These are phyloP conservation scores for Scomberomorus guttatus DNA, from an alignment of 2,797 vertebrate genomes.

Conservation along the genomic window DNA sequence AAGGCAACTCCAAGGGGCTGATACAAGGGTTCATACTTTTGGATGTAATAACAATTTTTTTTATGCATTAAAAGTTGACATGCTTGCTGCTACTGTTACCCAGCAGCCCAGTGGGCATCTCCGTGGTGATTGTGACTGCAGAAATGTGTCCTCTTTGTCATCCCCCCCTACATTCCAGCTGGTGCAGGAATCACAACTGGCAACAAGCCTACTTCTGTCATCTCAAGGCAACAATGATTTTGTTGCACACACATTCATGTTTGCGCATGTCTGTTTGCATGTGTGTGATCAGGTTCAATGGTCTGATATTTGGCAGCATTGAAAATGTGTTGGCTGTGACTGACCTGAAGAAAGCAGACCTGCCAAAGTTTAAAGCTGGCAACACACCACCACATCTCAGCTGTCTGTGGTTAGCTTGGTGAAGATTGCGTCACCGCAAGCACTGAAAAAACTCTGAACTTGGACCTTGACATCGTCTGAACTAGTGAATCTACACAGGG, in stretches of 20 bases:
- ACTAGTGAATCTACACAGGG: not conserved
- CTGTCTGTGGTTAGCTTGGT: slow-evolving; percentile 7
- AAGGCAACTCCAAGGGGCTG: not conserved
- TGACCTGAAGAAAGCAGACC: slow-evolving; percentile 15
- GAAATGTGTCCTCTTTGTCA: not conserved
- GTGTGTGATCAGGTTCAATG: slow-evolving; percentile 15
- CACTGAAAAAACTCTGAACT: slow-evolving; percentile 8
- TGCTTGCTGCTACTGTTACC: not conserved
- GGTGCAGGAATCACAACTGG: slow-evolving; percentile 16
- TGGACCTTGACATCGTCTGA: not conserved
- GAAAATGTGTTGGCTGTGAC: slow-evolving; percentile 40
- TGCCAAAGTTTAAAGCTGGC: slow-evolving; percentile 46
- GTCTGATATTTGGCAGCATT: slow-evolving; percentile 29
- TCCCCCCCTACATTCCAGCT: slow-evolving; percentile 7
- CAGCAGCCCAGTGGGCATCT: slow-evolving; percentile 9
- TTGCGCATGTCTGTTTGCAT: not conserved
- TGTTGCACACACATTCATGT: not conserved
- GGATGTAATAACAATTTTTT: not conserved
- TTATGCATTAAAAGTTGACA: not conserved
- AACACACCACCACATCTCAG: slow-evolving; percentile 28
- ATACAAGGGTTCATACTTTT: not conserved
- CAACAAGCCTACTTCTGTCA: slow-evolving; percentile 27
- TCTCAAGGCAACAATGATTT: slow-evolving; percentile 11
- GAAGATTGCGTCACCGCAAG: slow-evolving; percentile 18
- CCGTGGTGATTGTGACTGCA: not conserved